A percentile compares a stretch with the other conserved stretches of the same genome.
phyloP scores from a whole-genome alignment of 1,140 invertebrate genomes.

The Pygmarrhopalites habei region DNA sequence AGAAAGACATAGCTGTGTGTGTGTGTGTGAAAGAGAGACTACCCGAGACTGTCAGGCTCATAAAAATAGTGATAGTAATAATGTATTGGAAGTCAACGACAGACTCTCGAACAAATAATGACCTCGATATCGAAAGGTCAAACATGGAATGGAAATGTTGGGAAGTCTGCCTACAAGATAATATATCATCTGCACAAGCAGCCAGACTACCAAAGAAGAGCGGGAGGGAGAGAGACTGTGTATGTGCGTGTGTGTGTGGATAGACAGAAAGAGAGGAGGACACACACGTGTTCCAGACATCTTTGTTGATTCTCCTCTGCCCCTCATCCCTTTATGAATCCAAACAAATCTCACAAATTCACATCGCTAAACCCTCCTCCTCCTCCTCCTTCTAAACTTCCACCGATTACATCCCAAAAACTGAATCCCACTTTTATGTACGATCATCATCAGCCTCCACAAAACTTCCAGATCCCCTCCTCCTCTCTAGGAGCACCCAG shows the following conservation, averaged over 20 bases:
- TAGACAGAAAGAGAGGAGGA: slow-evolving; percentile 16
- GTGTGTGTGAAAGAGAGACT: too few relatives aligned
- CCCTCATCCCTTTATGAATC: too few relatives aligned
- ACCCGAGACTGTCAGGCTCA: too few relatives aligned
- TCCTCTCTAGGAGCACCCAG: too few relatives aligned
- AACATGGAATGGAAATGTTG: slow-evolving; percentile 39
- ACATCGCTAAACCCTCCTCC: slow-evolving; percentile 7
- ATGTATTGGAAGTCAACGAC: slow-evolving; percentile 29
- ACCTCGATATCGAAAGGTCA: slow-evolving; percentile 25
- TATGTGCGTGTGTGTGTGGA: too few relatives aligned
- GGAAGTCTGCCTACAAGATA: slow-evolving; percentile 36
- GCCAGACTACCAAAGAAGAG: not conserved
- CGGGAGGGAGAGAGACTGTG: slow-evolving; percentile 3
- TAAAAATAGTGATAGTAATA: not conserved
- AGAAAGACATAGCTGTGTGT: too few relatives aligned
- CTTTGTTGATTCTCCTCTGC: slow-evolving; percentile 38
- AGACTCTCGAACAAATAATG: slow-evolving; percentile 38
- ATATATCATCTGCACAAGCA: slow-evolving; percentile 32
- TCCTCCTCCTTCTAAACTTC: not conserved
- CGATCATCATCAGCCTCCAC: too few relatives aligned
- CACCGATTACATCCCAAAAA: too few relatives aligned
- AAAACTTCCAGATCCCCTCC: too few relatives aligned
- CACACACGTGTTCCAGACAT: slow-evolving; percentile 38
- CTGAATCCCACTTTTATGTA: too few relatives aligned
- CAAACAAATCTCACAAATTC: slow-evolving; percentile 25